phyloP scores from a whole-genome alignment of 2,113 vertebrate species.

The Calyptommatus sinebrachiatus region DNA sequence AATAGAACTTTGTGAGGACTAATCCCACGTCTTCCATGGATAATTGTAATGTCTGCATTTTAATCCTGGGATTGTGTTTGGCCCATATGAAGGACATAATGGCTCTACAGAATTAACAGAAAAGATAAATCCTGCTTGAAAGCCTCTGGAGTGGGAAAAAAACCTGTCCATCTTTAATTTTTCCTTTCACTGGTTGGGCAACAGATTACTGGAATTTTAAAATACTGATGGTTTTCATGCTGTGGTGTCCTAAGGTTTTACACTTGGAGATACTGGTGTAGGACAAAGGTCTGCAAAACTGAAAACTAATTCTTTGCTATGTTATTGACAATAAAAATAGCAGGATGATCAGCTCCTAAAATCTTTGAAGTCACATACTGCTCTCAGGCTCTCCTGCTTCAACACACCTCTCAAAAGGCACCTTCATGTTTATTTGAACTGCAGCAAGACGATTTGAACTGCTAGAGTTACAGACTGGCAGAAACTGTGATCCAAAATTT shows the following conservation, averaged over 20 bases:
- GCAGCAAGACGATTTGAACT: too few relatives aligned
- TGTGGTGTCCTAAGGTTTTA: neutral
- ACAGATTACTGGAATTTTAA: slow-evolving; percentile 40
- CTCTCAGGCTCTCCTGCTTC: too few relatives aligned
- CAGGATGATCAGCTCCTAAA: too few relatives aligned
- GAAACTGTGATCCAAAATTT: too few relatives aligned
- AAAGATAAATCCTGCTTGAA: slow-evolving; percentile 49
- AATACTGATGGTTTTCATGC: slow-evolving; percentile 42
- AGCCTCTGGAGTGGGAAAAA: slow-evolving; percentile 26
- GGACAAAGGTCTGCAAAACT: too few relatives aligned
- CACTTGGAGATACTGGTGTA: too few relatives aligned
- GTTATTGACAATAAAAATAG: too few relatives aligned
- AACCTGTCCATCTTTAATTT: slow-evolving; percentile 33
- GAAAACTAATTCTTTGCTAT: too few relatives aligned
- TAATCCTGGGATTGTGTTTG: slow-evolving; percentile 63
- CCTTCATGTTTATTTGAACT: too few relatives aligned
- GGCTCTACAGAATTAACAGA: slow-evolving; percentile 57
- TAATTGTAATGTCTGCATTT: slow-evolving; percentile 63
- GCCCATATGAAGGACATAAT: slow-evolving; percentile 46
- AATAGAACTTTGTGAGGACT: slow-evolving; percentile 54
- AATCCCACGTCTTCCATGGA: slow-evolving; percentile 55
- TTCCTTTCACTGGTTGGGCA: slow-evolving; percentile 33
- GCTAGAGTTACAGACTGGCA: too few relatives aligned
- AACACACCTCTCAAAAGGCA: too few relatives aligned
- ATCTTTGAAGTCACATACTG: too few relatives aligned